A percentile compares a stretch with the other conserved stretches of the same genome.
Evolutionary conservation across 1,140 invertebrate genomes (phyloP).

Genomic region (Schlechtendalia chinensis): DNA sequence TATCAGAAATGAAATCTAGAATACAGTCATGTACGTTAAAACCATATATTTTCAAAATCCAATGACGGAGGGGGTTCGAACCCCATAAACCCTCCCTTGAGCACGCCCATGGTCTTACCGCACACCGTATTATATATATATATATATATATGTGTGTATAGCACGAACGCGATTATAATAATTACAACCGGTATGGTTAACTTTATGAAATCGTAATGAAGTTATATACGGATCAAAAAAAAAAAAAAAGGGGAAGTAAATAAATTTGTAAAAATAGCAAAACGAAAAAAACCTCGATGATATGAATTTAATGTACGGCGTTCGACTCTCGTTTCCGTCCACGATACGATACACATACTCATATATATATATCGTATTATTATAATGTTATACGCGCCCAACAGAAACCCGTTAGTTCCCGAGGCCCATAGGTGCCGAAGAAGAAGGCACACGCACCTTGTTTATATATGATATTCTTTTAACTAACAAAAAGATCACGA

Average conservation of each 20-base stretch:
- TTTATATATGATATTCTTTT: conserved; percentile 48
- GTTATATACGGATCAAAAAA: neutral
- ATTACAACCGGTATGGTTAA: conserved; percentile 6
- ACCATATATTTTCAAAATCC: too few species aligned
- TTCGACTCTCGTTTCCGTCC: conserved; percentile 25
- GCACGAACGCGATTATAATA: too few species aligned
- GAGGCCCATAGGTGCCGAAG: conserved; percentile 25
- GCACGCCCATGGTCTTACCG: too few species aligned
- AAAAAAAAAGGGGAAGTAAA: neutral
- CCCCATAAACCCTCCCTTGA: too few species aligned
- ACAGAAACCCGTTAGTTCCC: conserved; percentile 23
- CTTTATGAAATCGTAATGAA: neutral
- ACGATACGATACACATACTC: neutral
- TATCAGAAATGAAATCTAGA: too few species aligned
- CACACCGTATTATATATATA: neutral
- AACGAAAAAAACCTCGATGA: conserved; percentile 11
- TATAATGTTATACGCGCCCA: too few species aligned
- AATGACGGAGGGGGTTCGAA: too few species aligned
- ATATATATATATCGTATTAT: too few species aligned
- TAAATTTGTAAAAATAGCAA: conserved; percentile 7
- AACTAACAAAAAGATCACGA: conserved; percentile 46
- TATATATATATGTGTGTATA: too few species aligned
- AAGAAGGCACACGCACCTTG: conserved; percentile 30
- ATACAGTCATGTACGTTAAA: too few species aligned
- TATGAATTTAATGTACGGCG: too few species aligned